Base-by-base conservation (phyloP, 2,888 invertebrate genomes). In the Spatulosminthurus flaviceps region DNA sequence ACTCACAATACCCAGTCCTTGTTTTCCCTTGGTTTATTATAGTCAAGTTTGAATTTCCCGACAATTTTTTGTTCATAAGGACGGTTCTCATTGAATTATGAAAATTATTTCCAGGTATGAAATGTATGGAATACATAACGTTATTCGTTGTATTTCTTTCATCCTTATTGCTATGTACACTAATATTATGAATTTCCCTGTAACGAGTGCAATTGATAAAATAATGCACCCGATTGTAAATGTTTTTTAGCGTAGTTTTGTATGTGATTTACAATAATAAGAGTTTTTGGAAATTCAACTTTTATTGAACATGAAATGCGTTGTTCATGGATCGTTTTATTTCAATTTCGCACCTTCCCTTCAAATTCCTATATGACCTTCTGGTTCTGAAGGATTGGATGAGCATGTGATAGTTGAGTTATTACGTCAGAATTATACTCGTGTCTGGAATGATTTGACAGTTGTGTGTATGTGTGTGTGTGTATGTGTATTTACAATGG, bases 271-370 rank as follows among this genome's bases (percentile, higher is more conserved):
- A 75, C 64, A 16, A 64, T 75, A 9, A 34, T 64, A 13, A n/a
- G n/a, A n/a, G n/a, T n/a, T n/a, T n/a, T n/a, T n/a, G n/a, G n/a
- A 21, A 60, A 74, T 26, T 74, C 61, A 4, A 67, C 29, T 67
- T 67, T 67, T 67, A 67, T 67, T 67, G 67, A 28, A 67, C 28
- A 28, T 67, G 28, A 13, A 28, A 28, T n/a, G 28, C 28, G 28
- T 28, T 24, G 51, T 19, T 51, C 24, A n/a, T n/a, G n/a, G n/a
- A n/a, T n/a, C 26, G 24, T 4, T 7, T n/a, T 74, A 24, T 41
- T 61, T 74, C 28, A 28, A 43, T 61, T 66, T 75, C 26, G 75
- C 75, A 75, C 75, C 75, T 75, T 75, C 61, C 13, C 41, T 34
- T 64, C 34, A 75, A 64, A 64, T 75, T 75, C 64, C 75, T 11